These are phyloP conservation scores for Tetranychus urticae DNA, from an alignment of 1,140 invertebrate species.

Conservation along the genomic window DNA sequence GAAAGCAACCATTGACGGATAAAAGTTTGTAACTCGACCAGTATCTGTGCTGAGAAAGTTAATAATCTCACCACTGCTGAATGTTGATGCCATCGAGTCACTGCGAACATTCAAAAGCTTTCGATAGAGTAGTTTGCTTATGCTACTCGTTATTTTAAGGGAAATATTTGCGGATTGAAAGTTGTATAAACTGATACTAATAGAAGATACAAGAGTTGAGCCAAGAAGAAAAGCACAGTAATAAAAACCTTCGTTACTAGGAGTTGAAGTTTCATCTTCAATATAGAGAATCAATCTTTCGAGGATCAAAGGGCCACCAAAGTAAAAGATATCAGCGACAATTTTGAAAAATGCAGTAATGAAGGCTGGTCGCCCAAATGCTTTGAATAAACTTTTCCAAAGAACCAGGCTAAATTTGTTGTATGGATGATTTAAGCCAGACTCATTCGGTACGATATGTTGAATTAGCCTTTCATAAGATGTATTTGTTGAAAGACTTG, in stretches of 20 bases:
- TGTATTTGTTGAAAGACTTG: constrained; percentile 30
- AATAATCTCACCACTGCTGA: constrained; percentile 59
- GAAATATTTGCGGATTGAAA: constrained; percentile 60
- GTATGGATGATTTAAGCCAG: not conserved
- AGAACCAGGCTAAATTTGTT: not conserved
- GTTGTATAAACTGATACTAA: constrained; percentile 67
- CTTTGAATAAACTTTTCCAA: not conserved
- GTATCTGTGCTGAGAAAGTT: constrained; percentile 94
- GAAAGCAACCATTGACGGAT: constrained; percentile 78
- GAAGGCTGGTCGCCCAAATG: constrained; percentile 17
- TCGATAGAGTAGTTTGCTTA: constrained; percentile 60
- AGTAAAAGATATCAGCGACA: constrained; percentile 49
- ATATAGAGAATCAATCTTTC: constrained; percentile 56
- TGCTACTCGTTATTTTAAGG: constrained; percentile 56
- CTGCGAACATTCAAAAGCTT: constrained; percentile 41
- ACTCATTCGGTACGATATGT: no score
- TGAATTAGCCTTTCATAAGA: not conserved
- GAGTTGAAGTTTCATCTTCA: constrained; percentile 36
- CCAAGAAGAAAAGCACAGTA: constrained; percentile 45
- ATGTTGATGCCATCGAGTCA: constrained; percentile 20
- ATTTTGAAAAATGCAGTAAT: constrained; percentile 52
- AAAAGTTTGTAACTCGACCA: constrained; percentile 80
- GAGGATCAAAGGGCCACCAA: constrained; percentile 66
- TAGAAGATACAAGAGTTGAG: constrained; percentile 30
- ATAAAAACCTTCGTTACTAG: constrained; percentile 36